Evolutionary conservation across 1,140 invertebrate genomes (phyloP).

Genomic region (Leptinotarsa texana): DNA sequence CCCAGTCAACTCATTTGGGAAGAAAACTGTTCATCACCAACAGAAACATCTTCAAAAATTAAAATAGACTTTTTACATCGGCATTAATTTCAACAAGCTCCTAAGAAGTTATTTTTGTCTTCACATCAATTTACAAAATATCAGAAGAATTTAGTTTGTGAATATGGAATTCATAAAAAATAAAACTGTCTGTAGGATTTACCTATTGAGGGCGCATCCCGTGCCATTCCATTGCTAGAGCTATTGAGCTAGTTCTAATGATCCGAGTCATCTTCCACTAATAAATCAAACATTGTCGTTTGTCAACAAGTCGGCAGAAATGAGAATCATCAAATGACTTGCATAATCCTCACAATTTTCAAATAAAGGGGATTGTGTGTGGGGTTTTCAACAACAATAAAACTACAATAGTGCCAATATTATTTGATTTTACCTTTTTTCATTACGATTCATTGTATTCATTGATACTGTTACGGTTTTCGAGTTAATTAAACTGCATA

Average conservation of each 20-base stretch:
- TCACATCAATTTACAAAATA: too few species aligned
- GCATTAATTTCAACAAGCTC: too few species aligned
- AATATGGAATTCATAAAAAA: too few species aligned
- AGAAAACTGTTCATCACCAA: too few species aligned
- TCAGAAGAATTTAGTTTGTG: too few species aligned
- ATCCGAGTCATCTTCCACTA: not conserved
- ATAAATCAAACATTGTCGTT: not conserved
- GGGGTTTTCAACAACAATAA: slow-evolving; percentile 4
- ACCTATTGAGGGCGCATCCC: too few species aligned
- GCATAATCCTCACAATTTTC: slow-evolving; percentile 1
- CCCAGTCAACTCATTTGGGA: too few species aligned
- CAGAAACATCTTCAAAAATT: too few species aligned
- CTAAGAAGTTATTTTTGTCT: too few species aligned
- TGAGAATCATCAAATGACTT: slow-evolving; percentile 15
- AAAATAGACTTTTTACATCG: too few species aligned
- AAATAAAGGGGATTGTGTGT: not conserved
- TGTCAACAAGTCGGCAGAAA: slow-evolving; percentile 16
- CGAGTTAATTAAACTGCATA: slow-evolving; percentile 1
- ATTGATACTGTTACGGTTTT: slow-evolving; percentile 1
- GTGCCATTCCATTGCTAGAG: too few species aligned
- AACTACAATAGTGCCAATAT: not conserved
- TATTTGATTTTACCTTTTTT: slow-evolving; percentile 2
- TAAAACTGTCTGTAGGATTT: too few species aligned
- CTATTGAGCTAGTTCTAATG: not conserved
- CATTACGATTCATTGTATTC: not conserved